Conservation (phyloP, 2,888 invertebrate species). For the Mimachlamys varia region DNA sequence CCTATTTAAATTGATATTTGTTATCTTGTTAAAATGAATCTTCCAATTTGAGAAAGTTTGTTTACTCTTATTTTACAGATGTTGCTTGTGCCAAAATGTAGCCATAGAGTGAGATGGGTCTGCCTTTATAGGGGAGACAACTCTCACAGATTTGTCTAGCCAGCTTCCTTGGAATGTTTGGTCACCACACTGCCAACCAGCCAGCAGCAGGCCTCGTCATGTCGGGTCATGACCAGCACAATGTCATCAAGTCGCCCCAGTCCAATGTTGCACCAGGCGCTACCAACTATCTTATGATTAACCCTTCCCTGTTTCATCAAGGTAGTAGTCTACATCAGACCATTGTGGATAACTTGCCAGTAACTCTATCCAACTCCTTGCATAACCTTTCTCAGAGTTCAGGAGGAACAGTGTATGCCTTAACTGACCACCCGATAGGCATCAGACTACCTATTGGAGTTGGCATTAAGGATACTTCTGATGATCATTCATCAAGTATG, state of each 20-base stretch:
- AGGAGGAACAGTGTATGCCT: conserved; percentile 26
- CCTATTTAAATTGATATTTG: too few relatives aligned
- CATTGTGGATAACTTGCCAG: conserved; percentile 17
- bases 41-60: neutral
- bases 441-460: conserved; percentile 14
- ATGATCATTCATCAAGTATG: conserved; percentile 39
- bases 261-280: conserved; percentile 28
- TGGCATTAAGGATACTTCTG: conserved; percentile 24
- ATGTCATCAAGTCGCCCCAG: conserved; percentile 27
- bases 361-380: conserved; percentile 17
- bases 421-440: neutral
- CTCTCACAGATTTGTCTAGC: conserved; percentile 25
- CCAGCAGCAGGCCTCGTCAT: conserved; percentile 29
- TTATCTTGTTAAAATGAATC: too few relatives aligned
- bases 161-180: conserved; percentile 31
- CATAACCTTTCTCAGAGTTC: conserved; percentile 22
- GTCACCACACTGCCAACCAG: conserved; percentile 19
- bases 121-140: conserved; percentile 19
- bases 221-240: conserved; percentile 24
- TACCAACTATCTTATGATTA: conserved; percentile 21
- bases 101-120: conserved; percentile 27
- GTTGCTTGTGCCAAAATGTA: conserved; percentile 32
- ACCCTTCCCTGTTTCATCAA: conserved; percentile 24
- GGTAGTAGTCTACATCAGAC: conserved; percentile 5
- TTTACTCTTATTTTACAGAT: neutral